A percentile compares a stretch with the other conserved stretches of the same genome.
phyloP scores from a whole-genome alignment of 2,113 vertebrate species.

The Paramormyrops kingsleyae region DNA sequence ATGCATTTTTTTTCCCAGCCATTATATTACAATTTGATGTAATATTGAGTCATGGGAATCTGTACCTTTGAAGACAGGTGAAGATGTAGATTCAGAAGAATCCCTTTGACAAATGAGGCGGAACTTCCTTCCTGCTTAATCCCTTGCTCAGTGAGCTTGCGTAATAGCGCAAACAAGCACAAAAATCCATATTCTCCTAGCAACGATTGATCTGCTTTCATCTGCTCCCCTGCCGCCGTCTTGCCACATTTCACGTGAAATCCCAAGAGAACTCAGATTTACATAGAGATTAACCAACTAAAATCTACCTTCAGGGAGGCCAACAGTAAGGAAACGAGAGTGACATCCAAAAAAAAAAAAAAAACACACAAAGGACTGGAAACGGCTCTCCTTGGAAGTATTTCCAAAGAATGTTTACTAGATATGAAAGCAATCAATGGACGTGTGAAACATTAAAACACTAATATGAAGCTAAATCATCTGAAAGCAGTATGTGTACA shows the following conservation, averaged over 20 bases:
- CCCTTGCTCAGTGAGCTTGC: background rate
- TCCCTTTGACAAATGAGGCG: background rate
- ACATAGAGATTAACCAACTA: background rate
- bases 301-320: background rate
- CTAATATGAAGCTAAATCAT: background rate
- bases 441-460: background rate
- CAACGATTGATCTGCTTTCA: slow-evolving; percentile 29
- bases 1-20: background rate
- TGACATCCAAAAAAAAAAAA: background rate
- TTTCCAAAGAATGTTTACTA: background rate
- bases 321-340: background rate
- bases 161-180: slow-evolving; percentile 7
- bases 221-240: slow-evolving; percentile 18
- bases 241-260: background rate
- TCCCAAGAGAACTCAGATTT: background rate
- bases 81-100: no score
- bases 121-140: background rate
- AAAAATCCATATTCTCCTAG: slow-evolving; percentile 27
- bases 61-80: background rate
- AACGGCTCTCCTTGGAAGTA: background rate
- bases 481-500: background rate
- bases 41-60: no score
- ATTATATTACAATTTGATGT: background rate
- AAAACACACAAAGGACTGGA: background rate
- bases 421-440: background rate